Conservation (phyloP, 2,888 invertebrate species). For the Spilosoma lubricipeda region DNA sequence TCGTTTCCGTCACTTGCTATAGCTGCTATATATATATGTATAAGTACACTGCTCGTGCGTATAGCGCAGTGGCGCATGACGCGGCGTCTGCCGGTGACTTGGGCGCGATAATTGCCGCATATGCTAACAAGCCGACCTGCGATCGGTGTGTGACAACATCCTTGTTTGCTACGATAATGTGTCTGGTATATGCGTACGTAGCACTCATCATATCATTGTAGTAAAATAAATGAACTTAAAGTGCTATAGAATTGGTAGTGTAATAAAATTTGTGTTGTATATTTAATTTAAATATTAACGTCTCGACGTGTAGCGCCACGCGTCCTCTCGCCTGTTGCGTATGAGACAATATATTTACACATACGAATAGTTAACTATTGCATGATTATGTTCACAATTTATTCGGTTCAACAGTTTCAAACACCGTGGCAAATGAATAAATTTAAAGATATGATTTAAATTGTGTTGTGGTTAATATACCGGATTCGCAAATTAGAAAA, state of each 20-base stretch:
- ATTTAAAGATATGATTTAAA: not conserved
- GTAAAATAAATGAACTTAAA: too few relatives aligned
- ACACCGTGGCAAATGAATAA: not conserved
- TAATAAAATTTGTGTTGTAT: too few relatives aligned
- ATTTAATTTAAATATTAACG: too few relatives aligned
- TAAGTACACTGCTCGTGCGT: not conserved
- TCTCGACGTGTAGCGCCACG: not conserved
- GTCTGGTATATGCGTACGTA: too few relatives aligned
- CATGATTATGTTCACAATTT: not conserved
- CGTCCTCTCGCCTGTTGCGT: not conserved
- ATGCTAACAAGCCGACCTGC: constrained; percentile 1
- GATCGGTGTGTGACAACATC: not conserved
- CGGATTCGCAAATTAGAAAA: not conserved
- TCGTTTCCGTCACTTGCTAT: constrained; percentile 1
- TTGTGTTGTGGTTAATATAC: not conserved
- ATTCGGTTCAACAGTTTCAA: not conserved
- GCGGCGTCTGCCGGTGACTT: not conserved
- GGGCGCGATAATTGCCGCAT: not conserved
- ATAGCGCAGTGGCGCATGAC: not conserved
- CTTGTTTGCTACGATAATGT: not conserved
- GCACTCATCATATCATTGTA: too few relatives aligned
- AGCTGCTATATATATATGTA: not conserved
- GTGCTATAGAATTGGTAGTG: too few relatives aligned
- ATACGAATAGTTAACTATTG: not conserved
- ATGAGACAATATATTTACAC: not conserved